Conservation (phyloP, 2,797 vertebrate species). For the Parotocinclus haroldoi region DNA sequence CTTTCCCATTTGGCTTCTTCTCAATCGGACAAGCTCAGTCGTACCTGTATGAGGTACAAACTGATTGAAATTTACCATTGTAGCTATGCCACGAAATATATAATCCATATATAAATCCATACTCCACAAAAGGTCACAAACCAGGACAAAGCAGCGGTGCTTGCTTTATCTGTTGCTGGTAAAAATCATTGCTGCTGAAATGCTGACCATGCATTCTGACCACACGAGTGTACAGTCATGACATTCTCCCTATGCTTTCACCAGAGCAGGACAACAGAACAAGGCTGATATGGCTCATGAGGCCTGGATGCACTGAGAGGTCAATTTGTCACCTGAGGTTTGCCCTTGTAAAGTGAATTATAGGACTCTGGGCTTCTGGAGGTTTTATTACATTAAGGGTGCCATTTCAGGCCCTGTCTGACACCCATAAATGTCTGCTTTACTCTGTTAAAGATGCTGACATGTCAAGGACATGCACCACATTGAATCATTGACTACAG, state of each 20-base stretch:
- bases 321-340: slow-evolving; percentile 28
- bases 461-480: background rate
- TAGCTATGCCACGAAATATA: too few relatives aligned
- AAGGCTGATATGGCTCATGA: slow-evolving; percentile 1
- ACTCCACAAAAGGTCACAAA: too few relatives aligned
- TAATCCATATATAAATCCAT: too few relatives aligned
- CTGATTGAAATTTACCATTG: too few relatives aligned
- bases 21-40: too few relatives aligned
- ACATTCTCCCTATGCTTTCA: background rate
- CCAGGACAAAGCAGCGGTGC: too few relatives aligned
- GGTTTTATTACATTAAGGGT: slow-evolving; percentile 35
- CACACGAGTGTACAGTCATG: background rate
- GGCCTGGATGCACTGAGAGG: slow-evolving; percentile 19
- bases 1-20: too few relatives aligned
- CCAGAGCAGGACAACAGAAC: background rate
- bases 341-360: slow-evolving; percentile 34
- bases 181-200: too few relatives aligned
- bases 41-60: too few relatives aligned
- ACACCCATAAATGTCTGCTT: slow-evolving; percentile 33
- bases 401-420: slow-evolving; percentile 4
- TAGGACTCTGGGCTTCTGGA: slow-evolving; percentile 7
- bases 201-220: background rate
- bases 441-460: slow-evolving; percentile 34
- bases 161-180: too few relatives aligned
- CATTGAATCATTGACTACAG: background rate